These are phyloP conservation scores for Graphium colonna DNA, from an alignment of 2,888 invertebrate genomes.

Conservation along the genomic window DNA sequence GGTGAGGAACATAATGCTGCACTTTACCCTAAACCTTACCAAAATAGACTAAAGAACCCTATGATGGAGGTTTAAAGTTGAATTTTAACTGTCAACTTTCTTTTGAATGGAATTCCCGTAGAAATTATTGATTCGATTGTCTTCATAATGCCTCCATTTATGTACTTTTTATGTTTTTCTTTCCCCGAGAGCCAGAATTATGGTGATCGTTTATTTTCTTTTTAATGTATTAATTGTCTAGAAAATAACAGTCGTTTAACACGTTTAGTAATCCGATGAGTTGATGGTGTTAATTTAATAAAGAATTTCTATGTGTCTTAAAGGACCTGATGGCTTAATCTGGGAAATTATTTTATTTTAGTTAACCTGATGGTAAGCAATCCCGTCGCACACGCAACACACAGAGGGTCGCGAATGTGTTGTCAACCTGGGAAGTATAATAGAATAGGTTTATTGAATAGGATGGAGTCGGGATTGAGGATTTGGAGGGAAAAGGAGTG, in stretches of 20 bases:
- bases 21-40: slow-evolving; percentile 42
- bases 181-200: neutral
- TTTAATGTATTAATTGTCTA: slow-evolving; percentile 1
- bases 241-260: neutral
- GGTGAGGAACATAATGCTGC: slow-evolving; percentile 51
- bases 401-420: no score
- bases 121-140: slow-evolving; percentile 39
- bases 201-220: neutral
- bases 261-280: neutral
- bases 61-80: neutral
- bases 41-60: slow-evolving; percentile 27
- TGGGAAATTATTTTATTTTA: no score
- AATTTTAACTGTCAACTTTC: fast-evolving
- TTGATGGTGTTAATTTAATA: slow-evolving; percentile 21
- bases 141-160: slow-evolving; percentile 45
- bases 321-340: no score
- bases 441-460: no score
- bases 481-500: no score
- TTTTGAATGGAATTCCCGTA: slow-evolving; percentile 8
- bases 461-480: no score
- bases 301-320: slow-evolving; percentile 7
- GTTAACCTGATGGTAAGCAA: no score
- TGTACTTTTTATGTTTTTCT: slow-evolving; percentile 18
- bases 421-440: no score
- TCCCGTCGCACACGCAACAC: no score